Evolutionary conservation across 2,888 invertebrate species (phyloP).

Genomic region (Papilio elwesi): DNA sequence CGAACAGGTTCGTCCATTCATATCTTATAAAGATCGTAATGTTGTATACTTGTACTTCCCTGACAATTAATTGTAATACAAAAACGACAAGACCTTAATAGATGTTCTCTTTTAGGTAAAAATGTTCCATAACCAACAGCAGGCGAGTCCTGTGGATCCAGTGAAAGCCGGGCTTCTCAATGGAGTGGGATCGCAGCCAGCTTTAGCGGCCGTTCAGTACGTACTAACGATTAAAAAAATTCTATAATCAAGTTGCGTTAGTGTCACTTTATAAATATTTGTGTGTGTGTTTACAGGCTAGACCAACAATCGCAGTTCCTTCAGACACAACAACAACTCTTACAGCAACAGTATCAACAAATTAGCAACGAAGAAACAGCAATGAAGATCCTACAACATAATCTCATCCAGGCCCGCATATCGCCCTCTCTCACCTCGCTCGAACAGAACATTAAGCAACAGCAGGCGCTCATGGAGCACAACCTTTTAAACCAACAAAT

Average conservation of each 20-base stretch:
- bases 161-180: slow-evolving; percentile 70
- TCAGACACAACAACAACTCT: slow-evolving; percentile 76
- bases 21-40: too few species aligned
- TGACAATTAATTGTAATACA: not conserved
- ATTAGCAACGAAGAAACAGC: slow-evolving; percentile 78
- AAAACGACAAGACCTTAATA: not conserved
- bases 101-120: slow-evolving; percentile 64
- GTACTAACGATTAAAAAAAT: slow-evolving; percentile 49
- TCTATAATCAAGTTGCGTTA: slow-evolving; percentile 11
- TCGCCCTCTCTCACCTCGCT: slow-evolving; percentile 66
- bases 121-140: slow-evolving; percentile 79
- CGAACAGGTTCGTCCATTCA: slow-evolving; percentile 67
- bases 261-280: slow-evolving; percentile 25
- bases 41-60: not conserved
- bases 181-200: slow-evolving; percentile 71
- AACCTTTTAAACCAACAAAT: slow-evolving; percentile 71
- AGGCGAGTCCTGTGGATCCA: slow-evolving; percentile 70
- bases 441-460: slow-evolving; percentile 66
- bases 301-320: slow-evolving; percentile 76
- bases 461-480: slow-evolving; percentile 66
- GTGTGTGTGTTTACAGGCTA: slow-evolving; percentile 55
- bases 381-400: slow-evolving; percentile 85
- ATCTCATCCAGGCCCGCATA: slow-evolving; percentile 80
- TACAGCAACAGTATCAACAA: slow-evolving; percentile 84
- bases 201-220: slow-evolving; percentile 71